Base-by-base conservation (phyloP, 2,797 vertebrate species). In the Accipiter fasciatus region DNA sequence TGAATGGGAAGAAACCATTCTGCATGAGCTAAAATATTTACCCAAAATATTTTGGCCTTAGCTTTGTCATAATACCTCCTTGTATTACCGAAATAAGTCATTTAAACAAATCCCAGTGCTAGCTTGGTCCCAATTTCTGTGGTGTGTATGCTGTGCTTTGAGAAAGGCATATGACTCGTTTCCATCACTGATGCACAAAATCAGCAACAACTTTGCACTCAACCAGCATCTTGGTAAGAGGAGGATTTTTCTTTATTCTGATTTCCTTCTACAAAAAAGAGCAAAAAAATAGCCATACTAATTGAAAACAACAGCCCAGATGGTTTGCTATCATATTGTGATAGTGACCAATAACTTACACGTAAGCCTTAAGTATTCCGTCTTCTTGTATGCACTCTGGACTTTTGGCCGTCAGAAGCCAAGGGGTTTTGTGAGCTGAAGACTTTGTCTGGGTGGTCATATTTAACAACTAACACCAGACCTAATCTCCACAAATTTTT, bases 301-400 rank as follows among this genome's bases (percentile, higher is more conserved):
- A 25, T 24, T 29, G 55, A 22, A 40, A 40, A n/a, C 69, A 46
- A 5, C n/a, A 31, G 5, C 73, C 39, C 16, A 7, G 35, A 4
- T 28, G 49, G 21, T 58, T 81, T 78, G 35, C 26, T 73, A 1
- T 20, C 31, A 13, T 31, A 3, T 4, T 18, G 10, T 80, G 39
- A 25, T 25, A 21, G 49, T 79, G 62, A 57, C 29, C 57, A 33
- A 0, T 29, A 61, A 55, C 13, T 54, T 31, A 3, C 0, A 3
- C 0, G 0, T 40, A 35, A 42, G 15, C 44, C 26, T 54, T 13
- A 35, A 35, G 25, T 26, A 5, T 59, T 47, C 39, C 0, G 0
- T 44, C 37, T 54, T 44, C 37, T 54, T 44, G 25, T 37, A 13
- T 5, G 4, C 6, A 0, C 37, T 66, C n/a, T 8, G 14, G n/a